Base-by-base conservation (phyloP, 2,113 vertebrate genomes). In the Sinocyclocheilus anophthalmus region DNA sequence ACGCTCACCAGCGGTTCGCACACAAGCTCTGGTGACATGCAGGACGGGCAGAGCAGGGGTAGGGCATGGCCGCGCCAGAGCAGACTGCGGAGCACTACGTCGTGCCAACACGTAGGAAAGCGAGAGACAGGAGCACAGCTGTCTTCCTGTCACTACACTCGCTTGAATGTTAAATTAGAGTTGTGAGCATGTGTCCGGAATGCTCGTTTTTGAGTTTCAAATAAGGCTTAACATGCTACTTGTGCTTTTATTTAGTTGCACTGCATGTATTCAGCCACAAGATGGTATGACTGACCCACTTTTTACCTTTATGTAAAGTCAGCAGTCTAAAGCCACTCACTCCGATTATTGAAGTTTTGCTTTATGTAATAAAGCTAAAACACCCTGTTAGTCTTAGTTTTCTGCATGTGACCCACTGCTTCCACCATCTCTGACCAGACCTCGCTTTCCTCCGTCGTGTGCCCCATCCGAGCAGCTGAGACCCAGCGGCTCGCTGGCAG, bases 401-500 rank as follows among this genome's bases (percentile, higher is more conserved):
- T 81, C 55, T 42, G 0, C 77, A n/a, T 61, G 53, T 53, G 80
- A 53, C 39, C 45, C n/a, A 11, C 16, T 69, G 45, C 80, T 61
- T 81, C 63, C 20, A 63, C 59, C 3, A 72, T 83, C 37, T 39
- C 12, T 70, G 45, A 63, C 84, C 50, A 81, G 73, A 81, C 57
- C 83, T 85, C n/a, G 4, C 55, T 65, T 48, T 84, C 72, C 77
- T 48, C 55, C 59, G 4, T 70, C 53, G 59, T 24, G 80, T 76
- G 79, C 84, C 69, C 76, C 73, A 42, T 79, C 73, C 83, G 76
- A 72, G 42, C 83, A 82, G 65, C 63, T 81, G 73, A 48, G 94
- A 95, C 95, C 95, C 95, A 92, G 94, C 93, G 96, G 94, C 95
- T 94, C 95, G 88, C 92, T 94, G 95, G 95, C 96, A 97, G 96